Conservation (phyloP, 2,113 vertebrate genomes). For the Oncorhynchus keta region DNA sequence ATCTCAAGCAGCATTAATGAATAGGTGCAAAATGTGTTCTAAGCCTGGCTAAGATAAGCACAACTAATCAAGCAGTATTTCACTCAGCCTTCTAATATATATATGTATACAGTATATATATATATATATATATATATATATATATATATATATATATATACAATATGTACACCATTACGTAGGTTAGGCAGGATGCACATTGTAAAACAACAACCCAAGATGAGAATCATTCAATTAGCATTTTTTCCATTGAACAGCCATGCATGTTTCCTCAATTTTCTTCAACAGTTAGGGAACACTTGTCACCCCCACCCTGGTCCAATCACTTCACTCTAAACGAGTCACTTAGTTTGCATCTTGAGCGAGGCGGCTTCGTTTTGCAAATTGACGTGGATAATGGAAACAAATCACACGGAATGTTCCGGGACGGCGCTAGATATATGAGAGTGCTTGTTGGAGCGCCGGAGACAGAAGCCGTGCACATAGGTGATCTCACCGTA, state of each 20-base stretch:
- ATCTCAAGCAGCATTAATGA: constrained; percentile 22
- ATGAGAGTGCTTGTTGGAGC: background rate
- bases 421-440: background rate
- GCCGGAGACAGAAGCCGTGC: background rate
- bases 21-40: constrained; percentile 27
- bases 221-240: constrained; percentile 14
- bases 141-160: too few relatives aligned
- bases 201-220: background rate
- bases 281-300: constrained; percentile 12
- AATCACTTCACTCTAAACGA: constrained; percentile 16
- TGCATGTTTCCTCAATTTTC: constrained; percentile 25
- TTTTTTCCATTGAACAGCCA: constrained; percentile 18
- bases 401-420: constrained; percentile 30
- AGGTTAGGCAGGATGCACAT: constrained; percentile 15
- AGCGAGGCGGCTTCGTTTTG: constrained; percentile 18
- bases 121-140: background rate
- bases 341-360: constrained; percentile 18
- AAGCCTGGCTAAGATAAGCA: constrained; percentile 42
- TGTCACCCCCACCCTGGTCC: constrained; percentile 1
- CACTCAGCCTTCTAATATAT: constrained; percentile 40
- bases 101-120: constrained; percentile 24
- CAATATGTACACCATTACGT: constrained; percentile 9
- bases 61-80: constrained; percentile 41
- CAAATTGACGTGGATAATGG: constrained; percentile 34
- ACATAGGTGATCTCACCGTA: background rate